Base-by-base conservation (phyloP, 2,888 invertebrate species). In the Metallyticus violacea region DNA sequence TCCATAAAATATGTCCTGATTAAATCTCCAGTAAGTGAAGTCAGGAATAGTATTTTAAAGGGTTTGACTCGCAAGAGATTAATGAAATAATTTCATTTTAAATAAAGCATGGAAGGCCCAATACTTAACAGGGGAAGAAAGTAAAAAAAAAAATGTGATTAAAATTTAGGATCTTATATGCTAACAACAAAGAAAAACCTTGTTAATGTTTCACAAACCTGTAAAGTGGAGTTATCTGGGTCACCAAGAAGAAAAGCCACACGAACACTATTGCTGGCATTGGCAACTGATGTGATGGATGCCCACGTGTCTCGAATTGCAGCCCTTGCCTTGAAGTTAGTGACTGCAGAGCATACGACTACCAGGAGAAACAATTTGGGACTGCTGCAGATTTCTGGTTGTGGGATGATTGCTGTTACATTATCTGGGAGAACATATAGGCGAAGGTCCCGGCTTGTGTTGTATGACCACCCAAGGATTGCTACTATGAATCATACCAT, bases 221-320 rank as follows among this genome's bases (percentile, higher is more conserved):
- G 93, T n/a, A 92, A 90, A 86, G 94, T 94, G 89, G 94, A 91
- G 90, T 94, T 93, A 85, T 92, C 91, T 88, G 93, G 92, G 88
- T 93, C 92, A 86, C 96, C 96, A 88, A 96, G 90, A 40, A 96
- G 90, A 90, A 94, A 94, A 86, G 92, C 92, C 40, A 93, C 90
- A 89, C 91, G 92, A n/a, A 88, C 80, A n/a, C 79, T 28, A 29
- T 80, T 86, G n/a, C 40, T 87, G 81, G 77, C 25, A 76, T 86
- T 86, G 22, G 76, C 81, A 26, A 93, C 87, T 91, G 92, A 22
- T 90, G 0, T 94, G 4, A 83, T 87, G 22, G 88, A 88, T 22
- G 90, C 96, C 96, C 96, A 97, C 0, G 96, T 96, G 87, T 95
- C 93, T 88, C 97, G 91, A 84, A 96, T 95, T 0, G 95, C 95